Percentiles rank a stretch among this genome's conserved stretches.
Evolutionary conservation across 1,140 invertebrate species (phyloP).

Genomic region (Drosophila baimaii): DNA sequence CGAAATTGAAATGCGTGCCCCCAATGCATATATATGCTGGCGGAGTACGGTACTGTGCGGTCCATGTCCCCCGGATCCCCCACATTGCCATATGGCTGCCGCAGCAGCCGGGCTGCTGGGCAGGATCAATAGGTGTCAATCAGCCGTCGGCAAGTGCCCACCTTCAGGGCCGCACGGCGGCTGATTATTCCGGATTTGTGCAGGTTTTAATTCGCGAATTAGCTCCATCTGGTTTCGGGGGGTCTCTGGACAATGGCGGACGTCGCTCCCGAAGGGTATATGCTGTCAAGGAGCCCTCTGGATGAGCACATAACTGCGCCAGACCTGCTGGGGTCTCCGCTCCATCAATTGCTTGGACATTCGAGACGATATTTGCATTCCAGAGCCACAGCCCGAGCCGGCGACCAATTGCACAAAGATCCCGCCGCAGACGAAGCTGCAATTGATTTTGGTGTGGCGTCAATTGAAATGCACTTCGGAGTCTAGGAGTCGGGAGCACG

Average conservation of each 20-base stretch:
- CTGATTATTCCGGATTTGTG: slow-evolving; percentile 44
- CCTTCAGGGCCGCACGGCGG: slow-evolving; percentile 5
- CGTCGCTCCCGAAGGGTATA: slow-evolving; percentile 21
- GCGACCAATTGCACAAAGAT: slow-evolving; percentile 54
- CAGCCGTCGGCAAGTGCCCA: slow-evolving; percentile 7
- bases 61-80: slow-evolving; percentile 40
- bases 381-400: slow-evolving; percentile 8
- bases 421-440: slow-evolving; percentile 48
- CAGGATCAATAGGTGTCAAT: slow-evolving; percentile 34
- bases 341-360: slow-evolving; percentile 48
- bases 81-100: slow-evolving; percentile 38
- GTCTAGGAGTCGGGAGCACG: slow-evolving; percentile 45
- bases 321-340: slow-evolving; percentile 58
- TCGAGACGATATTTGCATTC: slow-evolving; percentile 56
- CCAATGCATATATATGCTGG: slow-evolving; percentile 40
- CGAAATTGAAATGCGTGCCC: slow-evolving; percentile 56
- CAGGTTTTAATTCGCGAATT: slow-evolving; percentile 26
- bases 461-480: slow-evolving; percentile 74
- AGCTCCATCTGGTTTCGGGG: slow-evolving; percentile 25
- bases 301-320: slow-evolving; percentile 10
- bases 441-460: slow-evolving; percentile 74
- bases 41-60: slow-evolving; percentile 38
- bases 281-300: neutral
- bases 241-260: slow-evolving; percentile 26
- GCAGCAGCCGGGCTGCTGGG: neutral